phyloP scores from a whole-genome alignment of 2,113 vertebrate genomes.

The Chiloscyllium plagiosum region DNA sequence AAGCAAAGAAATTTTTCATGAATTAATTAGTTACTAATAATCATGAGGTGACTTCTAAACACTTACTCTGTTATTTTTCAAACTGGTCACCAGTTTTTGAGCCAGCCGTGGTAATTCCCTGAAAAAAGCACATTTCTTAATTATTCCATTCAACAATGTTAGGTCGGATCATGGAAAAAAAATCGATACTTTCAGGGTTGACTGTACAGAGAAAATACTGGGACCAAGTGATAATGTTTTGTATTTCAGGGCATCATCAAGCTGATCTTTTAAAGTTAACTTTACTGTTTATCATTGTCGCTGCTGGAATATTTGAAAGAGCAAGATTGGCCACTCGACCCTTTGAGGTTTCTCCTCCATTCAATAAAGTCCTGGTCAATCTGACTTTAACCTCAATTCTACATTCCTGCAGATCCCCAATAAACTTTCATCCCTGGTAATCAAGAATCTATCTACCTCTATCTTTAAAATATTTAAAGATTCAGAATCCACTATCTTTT shows the following conservation, averaged over 20 bases:
- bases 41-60: background rate
- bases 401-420: too few relatives aligned
- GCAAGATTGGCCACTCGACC: too few relatives aligned
- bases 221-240: background rate
- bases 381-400: too few relatives aligned
- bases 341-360: too few relatives aligned
- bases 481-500: too few relatives aligned
- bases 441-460: too few relatives aligned
- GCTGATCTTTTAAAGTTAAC: background rate
- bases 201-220: background rate
- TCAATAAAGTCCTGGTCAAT: too few relatives aligned
- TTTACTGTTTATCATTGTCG: background rate
- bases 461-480: too few relatives aligned
- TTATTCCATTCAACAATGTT: background rate
- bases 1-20: background rate
- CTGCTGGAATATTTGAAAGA: background rate
- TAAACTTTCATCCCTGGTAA: too few relatives aligned
- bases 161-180: background rate
- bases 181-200: background rate
- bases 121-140: slow-evolving; percentile 4
- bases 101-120: slow-evolving; percentile 56
- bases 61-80: slow-evolving; percentile 56
- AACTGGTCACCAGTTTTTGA: slow-evolving; percentile 49
- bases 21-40: background rate
- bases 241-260: background rate